Evolutionary conservation across 2,113 vertebrate genomes (phyloP), one percentile per base, ranked within the genome.

Genomic region (Tetraodon nigroviridis): DNA sequence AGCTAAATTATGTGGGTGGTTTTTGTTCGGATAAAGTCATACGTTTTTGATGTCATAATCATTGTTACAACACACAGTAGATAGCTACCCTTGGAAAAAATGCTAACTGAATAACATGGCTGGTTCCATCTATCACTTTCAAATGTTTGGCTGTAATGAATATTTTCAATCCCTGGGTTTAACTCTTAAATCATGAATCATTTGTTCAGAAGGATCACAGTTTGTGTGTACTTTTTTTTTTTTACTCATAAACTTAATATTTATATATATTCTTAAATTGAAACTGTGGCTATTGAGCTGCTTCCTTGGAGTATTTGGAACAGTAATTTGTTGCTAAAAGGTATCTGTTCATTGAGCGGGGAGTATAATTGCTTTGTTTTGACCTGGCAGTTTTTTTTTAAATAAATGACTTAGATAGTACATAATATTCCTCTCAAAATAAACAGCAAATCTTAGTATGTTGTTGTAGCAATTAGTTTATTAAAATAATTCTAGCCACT

Each of bases 221-320:
- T 16, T 16, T 54, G 60, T 16, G 16, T 21, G n/a, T 7, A 22
- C 8, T 51, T 8, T 41, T 52, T 48, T 51, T 8, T 41, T 52
- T 48, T 45, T 15, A 14, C 12, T 7, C 10, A 20, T 50, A 17
- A 45, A 14, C 15, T 69, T 64, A 62, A 73, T 29, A 55, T 73
- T 58, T 17, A 50, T 13, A 63, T 41, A 21, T 22, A 37, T 21
- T 21, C 18, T 14, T 37, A 40, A 19, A 50, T n/a, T 22, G 4
- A 40, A 22, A 54, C 27, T 56, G 40, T 49, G 37, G 37, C 41
- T 8, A 22, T 0, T 48, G 48, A 61, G 17, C 15, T 0, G 29
- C 58, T 58, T 18, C 45, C 37, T 37, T 51, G 32, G 18, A 55
- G 63, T 12, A 16, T 51, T 53, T 61, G 3, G 5, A 44, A 27